Conservation (phyloP, 2,797 vertebrate species). For the Macropus fuliginosus region DNA sequence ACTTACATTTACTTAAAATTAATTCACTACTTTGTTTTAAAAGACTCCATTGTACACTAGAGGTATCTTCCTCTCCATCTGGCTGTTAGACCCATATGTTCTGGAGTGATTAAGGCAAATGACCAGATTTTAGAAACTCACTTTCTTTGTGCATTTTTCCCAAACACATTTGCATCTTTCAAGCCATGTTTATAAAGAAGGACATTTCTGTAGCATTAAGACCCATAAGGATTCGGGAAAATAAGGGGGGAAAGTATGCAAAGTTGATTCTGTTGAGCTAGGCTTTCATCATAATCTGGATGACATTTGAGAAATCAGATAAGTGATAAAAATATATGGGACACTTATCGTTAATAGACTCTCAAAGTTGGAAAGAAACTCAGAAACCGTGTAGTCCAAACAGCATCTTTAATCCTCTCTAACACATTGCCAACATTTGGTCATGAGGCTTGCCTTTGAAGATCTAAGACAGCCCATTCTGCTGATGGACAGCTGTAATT, state of each 20-base stretch:
- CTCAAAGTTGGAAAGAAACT: background rate
- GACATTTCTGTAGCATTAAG: constrained; percentile 18
- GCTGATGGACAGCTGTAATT: background rate
- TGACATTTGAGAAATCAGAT: background rate
- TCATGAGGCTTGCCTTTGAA: background rate
- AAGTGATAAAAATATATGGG: background rate
- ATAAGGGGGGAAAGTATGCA: background rate
- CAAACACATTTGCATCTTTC: constrained; percentile 23
- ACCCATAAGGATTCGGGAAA: background rate
- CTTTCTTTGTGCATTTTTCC: constrained; percentile 21
- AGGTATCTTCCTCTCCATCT: background rate
- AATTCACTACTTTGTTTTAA: background rate
- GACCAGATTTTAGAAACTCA: background rate
- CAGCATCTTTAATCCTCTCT: background rate
- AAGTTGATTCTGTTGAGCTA: background rate
- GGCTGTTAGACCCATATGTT: background rate
- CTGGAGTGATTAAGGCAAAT: background rate
- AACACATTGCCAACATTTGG: background rate
- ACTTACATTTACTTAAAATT: background rate
- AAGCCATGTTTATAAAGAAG: constrained; percentile 12
- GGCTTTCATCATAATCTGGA: background rate
- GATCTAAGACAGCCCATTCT: background rate
- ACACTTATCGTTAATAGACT: background rate
- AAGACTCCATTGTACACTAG: background rate
- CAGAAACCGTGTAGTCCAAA: background rate